Evolutionary conservation across 2,888 invertebrate species (phyloP), one percentile per base, ranked within the genome.

Genomic region (Lacanobia wlatinum): DNA sequence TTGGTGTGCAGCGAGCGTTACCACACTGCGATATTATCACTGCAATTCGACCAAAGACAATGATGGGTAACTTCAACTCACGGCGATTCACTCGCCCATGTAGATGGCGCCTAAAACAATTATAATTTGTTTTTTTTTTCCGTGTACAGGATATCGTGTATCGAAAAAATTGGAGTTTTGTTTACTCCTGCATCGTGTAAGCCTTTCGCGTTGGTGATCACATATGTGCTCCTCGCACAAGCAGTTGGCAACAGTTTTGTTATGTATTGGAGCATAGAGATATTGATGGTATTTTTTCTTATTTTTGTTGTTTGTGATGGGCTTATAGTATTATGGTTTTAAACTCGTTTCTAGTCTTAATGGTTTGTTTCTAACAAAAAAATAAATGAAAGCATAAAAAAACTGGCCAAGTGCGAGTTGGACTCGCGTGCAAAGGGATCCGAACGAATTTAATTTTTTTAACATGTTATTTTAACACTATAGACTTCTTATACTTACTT

Each of bases 221-320:
- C 65, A 0, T 95, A 92, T 70, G 68, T 89, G 0, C 2, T 89
- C 0, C 72, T 92, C 10, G 80, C 87, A 2, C 91, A 93, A 74
- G 38, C 90, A 6, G 76, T 89, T 14, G 95, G 95, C 1, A 73
- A 84, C 14, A 85, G 87, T 3, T 80, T 92, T n/a, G 4, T 87
- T 91, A 76, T 94, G 6, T 87, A 91, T 79, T 94, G 92, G 91
- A 83, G 91, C 5, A 80, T 93, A 59, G 92, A 93, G 43, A 86
- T 94, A 16, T 84, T 94, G 73, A n/a, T 87, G 89, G 94, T 93
- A 82, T 6, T 14, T 40, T 23, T 18, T n/a, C 2, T 38, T n/a
- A 28, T n/a, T n/a, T 14, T 14, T 7, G 3, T 23, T 8, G n/a
- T 38, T 50, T 18, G 7, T 48, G 8, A 48, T 18, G 14, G 1